Evolutionary conservation across 1,140 invertebrate genomes (phyloP), one percentile per base, ranked within the genome.

Genomic region (Pogonomyrmex barbatus): DNA sequence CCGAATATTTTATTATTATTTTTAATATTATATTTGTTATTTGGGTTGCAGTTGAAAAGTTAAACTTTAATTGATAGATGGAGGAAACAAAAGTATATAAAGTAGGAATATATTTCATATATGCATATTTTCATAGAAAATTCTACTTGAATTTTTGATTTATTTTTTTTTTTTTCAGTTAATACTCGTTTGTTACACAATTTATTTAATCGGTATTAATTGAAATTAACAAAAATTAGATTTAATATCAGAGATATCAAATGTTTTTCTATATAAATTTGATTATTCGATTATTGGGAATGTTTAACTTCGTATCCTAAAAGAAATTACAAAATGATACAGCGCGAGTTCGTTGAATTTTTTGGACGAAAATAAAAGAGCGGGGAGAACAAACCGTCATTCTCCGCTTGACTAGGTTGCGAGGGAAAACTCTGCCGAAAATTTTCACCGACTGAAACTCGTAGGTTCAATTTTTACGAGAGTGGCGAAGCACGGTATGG

Each of bases 381-480:
- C n/a, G 42, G 2, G 30, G n/a, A 52, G 54, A 83, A 60, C 54
- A 45, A 73, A 52, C 54, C 54, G 42, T 83, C 30, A 73, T 83
- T 71, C 54, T 17, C 6, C 17, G 68, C 14, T 60, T 30, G 65
- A 70, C 52, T 81, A 56, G 24, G 63, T 56, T 47, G 68, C 79
- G 68, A 82, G 54, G 39, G 36, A 47, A 73, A 82, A 73, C 47
- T 70, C 65, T 9, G 47, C 52, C 68, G 54, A 75, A 73, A 73
- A 83, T 83, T 83, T 83, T 33, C 56, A 50, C 56, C 36, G n/a
- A 75, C 54, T 75, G 30, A 73, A 75, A 83, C 24, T 73, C 79
- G 67, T 47, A 83, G 54, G 79, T 83, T 45, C 79, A 83, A 83
- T 83, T 83, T 83, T 83, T 12, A 75, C 30, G 42, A 50, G 47